These are phyloP conservation scores for Ptychochromis oligacanthus DNA, from an alignment of 2,113 vertebrate genomes.

Conservation along the genomic window DNA sequence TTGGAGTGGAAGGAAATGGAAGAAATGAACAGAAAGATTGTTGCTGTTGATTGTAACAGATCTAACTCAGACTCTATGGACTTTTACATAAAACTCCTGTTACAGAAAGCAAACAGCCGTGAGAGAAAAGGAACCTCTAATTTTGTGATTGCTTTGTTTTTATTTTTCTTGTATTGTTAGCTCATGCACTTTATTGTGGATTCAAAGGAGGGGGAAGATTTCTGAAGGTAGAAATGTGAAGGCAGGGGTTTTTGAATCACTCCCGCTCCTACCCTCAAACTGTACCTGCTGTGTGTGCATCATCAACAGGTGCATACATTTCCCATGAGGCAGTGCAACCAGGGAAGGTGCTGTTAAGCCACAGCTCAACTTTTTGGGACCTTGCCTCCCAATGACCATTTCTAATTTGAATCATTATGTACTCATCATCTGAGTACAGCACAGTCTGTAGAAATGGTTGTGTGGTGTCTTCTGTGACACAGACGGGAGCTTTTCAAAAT, in stretches of 20 bases:
- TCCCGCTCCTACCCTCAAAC: not conserved
- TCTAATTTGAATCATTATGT: not conserved
- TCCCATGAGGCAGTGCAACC: not conserved
- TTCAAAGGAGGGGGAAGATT: slow-evolving; percentile 4
- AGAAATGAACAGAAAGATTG: not conserved
- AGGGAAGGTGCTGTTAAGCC: not conserved
- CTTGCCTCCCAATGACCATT: not conserved
- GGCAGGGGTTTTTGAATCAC: not conserved
- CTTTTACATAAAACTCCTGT: slow-evolving; percentile 21
- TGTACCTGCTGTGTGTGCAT: not conserved
- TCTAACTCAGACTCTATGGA: not conserved
- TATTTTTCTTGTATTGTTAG: slow-evolving; percentile 49
- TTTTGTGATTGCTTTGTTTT: slow-evolving; percentile 35
- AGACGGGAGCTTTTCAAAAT: not conserved
- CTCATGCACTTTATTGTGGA: slow-evolving; percentile 80
- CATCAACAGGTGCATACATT: slow-evolving; percentile 13
- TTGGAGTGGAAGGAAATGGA: slow-evolving; percentile 37
- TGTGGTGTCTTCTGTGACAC: not conserved
- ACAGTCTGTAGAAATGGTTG: not conserved
- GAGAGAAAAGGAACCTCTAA: slow-evolving; percentile 44
- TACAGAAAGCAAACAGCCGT: slow-evolving; percentile 33
- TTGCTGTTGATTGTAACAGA: slow-evolving; percentile 18
- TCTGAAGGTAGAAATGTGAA: slow-evolving; percentile 36
- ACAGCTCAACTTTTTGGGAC: not conserved
- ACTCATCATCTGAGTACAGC: not conserved